A percentile compares a stretch with the other conserved stretches of the same genome.
phyloP scores from a whole-genome alignment of 2,888 invertebrate genomes.

The Euplagia quadripunctaria region DNA sequence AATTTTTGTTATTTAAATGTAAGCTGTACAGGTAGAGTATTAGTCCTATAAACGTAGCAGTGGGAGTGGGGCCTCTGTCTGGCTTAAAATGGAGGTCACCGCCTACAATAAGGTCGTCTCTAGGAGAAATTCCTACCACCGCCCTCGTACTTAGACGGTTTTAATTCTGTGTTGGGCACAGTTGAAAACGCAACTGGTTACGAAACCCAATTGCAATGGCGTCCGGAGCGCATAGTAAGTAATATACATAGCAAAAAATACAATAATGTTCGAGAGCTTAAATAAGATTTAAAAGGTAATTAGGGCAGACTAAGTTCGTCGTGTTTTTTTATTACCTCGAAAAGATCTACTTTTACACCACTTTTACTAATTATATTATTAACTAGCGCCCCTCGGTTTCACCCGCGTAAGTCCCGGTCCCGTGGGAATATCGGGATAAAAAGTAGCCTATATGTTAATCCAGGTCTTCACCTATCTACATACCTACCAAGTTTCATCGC shows the following conservation, averaged over 20 bases:
- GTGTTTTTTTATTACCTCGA: too few relatives aligned
- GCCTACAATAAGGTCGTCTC: constrained; percentile 81
- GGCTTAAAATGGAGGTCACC: constrained; percentile 88
- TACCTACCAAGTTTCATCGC: too few relatives aligned
- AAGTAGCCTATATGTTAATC: too few relatives aligned
- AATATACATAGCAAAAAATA: background rate
- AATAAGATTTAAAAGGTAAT: too few relatives aligned
- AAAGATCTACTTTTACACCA: too few relatives aligned
- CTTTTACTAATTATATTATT: too few relatives aligned
- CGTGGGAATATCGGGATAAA: too few relatives aligned
- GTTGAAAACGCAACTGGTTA: background rate
- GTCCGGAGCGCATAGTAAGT: background rate
- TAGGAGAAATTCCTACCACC: constrained; percentile 81
- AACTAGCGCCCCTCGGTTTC: too few relatives aligned
- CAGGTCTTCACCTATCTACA: too few relatives aligned
- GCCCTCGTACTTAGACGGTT: background rate
- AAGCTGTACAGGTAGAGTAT: background rate
- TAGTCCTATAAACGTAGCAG: background rate
- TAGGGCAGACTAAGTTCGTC: too few relatives aligned
- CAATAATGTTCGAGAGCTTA: background rate
- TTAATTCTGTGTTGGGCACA: background rate
- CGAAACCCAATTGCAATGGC: background rate
- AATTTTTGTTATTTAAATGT: background rate
- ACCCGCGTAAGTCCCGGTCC: too few relatives aligned
- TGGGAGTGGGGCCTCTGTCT: constrained; percentile 56